Base-by-base conservation (phyloP, 2,797 vertebrate species). In the Lepus oiostolus region DNA sequence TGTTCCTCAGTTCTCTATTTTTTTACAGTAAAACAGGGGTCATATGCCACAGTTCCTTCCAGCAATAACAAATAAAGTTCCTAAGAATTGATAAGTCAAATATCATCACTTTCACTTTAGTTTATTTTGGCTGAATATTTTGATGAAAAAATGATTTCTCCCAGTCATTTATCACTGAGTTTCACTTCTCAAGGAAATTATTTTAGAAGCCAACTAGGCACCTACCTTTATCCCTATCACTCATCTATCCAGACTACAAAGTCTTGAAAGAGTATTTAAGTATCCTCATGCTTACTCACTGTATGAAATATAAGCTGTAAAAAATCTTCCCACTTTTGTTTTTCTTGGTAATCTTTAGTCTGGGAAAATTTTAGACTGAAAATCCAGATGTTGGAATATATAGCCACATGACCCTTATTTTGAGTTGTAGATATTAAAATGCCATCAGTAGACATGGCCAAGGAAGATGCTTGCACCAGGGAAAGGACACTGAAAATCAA, bases 401-500 rank as follows among this genome's bases (percentile, higher is more conserved):
- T 38, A 90, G 32, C 24, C 11, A 32, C 54, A 71, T 58, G 19
- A 79, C 50, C 35, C 42, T 81, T 89, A 89, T 35, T 79, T 50
- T 19, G 85, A 42, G 12, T 54, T 74, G 50, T 77, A 90, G 88
- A 77, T 72, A 87, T 84, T 80, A 81, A 79, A 74, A 38, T 60
- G 3, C 72, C 52, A 16, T 68, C 13, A 1, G 62, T 72, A 38
- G 88, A 90, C 58, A 85, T 3, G 17, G 52, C 52, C 26, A 75
- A 26, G 70, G 65, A 88, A 72, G 19, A 67, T 47, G 35, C 58
- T 83, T 85, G 76, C 75, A 79, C 38, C 38, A 93, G 38, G 50
- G 83, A 93, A 93, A 88, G 35, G 32, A 47, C 84, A 88, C 16
- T 35, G 82, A 89, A 68, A 68, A 75, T n/a, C 88, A 79, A 75